Evolutionary conservation across 2,888 invertebrate species (phyloP), one percentile per base, ranked within the genome.

Genomic region (Corythucha ciliata): DNA sequence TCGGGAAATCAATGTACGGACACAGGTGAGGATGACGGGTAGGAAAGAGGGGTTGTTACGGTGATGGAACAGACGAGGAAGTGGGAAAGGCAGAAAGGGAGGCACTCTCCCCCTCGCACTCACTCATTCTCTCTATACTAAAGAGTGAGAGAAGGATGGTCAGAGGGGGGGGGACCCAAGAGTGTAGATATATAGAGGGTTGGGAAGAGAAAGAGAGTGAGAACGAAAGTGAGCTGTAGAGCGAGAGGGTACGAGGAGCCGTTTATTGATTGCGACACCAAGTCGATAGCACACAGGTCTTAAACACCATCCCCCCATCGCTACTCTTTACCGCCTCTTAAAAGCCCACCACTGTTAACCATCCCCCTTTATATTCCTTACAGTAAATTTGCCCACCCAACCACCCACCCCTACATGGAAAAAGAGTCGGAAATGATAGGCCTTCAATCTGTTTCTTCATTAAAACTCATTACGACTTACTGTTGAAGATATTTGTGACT

Each of bases 231-330:
- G 2, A 33, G 29, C n/a, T 10, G 34, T 4, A 29, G 36, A 26
- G 37, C 24, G 27, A 37, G 47, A 12, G 24, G 12, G 44, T 26
- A 45, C 37, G 54, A 54, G 49, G 37, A 45, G 46, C 45, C 40
- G 51, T 51, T 51, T 51, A 51, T 51, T 51, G 51, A 51, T 51
- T 51, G 51, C 51, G 51, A 51, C 51, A 51, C 51, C 51, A 45
- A 51, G 51, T 51, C 51, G 51, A 51, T 51, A 51, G 51, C 51
- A 51, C 51, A 51, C 51, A 51, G 51, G 51, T 51, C 51, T 51
- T 51, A 51, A 51, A 51, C 51, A 45, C 51, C 51, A 44, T 45
- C 44, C 21, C 32, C 42, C 29, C 12, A 29, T 22, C 27, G 33
- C 4, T 33, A 25, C 7, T 21, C 36, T 26, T 29, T 2, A 27